Conservation (phyloP, 2,113 vertebrate species). For the Trichomycterus rosablanca region DNA sequence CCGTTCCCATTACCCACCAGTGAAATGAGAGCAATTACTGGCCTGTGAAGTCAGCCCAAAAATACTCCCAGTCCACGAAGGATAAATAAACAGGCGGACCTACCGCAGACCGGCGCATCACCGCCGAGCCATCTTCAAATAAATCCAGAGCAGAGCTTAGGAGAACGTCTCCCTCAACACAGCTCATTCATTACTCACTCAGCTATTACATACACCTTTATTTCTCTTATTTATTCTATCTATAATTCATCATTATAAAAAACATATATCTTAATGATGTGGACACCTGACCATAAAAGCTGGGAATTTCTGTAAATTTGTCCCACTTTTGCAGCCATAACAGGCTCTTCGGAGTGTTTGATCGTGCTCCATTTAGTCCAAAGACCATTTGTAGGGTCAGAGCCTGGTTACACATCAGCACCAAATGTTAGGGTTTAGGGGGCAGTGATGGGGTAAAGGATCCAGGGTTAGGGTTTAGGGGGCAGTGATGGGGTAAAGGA, state of each 20-base stretch:
- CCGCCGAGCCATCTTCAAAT: conserved; percentile 49
- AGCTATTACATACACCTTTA: too few relatives aligned
- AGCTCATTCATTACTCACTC: too few relatives aligned
- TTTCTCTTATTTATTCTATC: too few relatives aligned
- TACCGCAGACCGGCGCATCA: conserved; percentile 58
- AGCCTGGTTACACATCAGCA: too few relatives aligned
- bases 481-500: not conserved
- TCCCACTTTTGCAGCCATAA: too few relatives aligned
- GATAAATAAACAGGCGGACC: conserved; percentile 73
- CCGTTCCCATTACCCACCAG: conserved; percentile 68
- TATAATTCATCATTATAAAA: too few relatives aligned
- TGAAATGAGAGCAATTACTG: conserved; percentile 75
- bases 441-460: too few relatives aligned
- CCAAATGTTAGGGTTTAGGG: not conserved
- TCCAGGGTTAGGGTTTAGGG: not conserved
- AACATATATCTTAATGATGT: too few relatives aligned
- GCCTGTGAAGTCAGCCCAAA: conserved; percentile 70
- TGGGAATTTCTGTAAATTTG: too few relatives aligned
- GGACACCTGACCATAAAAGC: too few relatives aligned
- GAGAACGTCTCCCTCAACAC: too few relatives aligned
- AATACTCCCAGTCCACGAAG: conserved; percentile 57
- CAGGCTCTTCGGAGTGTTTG: too few relatives aligned
- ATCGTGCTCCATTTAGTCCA: not conserved
- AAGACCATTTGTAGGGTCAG: conserved; percentile 9
- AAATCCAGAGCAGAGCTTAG: conserved; percentile 33